phyloP scores from a whole-genome alignment of 2,888 invertebrate species.

The Odontomyia ornata region DNA sequence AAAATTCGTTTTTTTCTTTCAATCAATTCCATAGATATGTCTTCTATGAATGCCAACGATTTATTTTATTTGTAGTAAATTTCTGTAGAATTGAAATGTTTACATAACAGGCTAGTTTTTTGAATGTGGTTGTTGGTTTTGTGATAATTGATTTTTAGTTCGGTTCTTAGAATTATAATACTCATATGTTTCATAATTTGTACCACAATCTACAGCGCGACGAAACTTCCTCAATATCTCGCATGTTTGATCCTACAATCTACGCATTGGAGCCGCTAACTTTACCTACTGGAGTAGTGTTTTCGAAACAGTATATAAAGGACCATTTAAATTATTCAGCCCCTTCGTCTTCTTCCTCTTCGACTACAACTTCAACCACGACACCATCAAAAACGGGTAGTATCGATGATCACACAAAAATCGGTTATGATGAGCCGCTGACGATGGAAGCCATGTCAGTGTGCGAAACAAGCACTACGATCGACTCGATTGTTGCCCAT shows the following conservation, averaged over 20 bases:
- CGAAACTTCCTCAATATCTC: conserved; percentile 62
- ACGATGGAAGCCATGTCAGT: conserved; percentile 44
- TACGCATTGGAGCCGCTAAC: conserved; percentile 56
- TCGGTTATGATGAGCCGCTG: conserved; percentile 37
- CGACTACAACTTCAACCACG: conserved; percentile 44
- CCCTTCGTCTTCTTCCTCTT: conserved; percentile 19
- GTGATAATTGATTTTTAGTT: too few relatives aligned
- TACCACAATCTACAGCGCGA: conserved; percentile 61
- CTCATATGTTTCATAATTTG: too few relatives aligned
- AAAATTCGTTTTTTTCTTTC: too few relatives aligned
- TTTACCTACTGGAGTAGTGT: background rate
- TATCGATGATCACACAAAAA: conserved; percentile 46
- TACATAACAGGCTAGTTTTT: too few relatives aligned
- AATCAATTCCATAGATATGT: too few relatives aligned
- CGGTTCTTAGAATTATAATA: background rate
- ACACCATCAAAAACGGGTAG: conserved; percentile 46
- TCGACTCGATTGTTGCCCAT: background rate
- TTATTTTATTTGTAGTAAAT: too few relatives aligned
- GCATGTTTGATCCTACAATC: conserved; percentile 61
- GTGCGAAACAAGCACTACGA: conserved; percentile 44
- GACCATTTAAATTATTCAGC: background rate
- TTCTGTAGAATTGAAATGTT: too few relatives aligned
- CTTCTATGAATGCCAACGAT: too few relatives aligned
- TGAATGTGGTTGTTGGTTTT: too few relatives aligned
- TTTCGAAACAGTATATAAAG: conserved; percentile 15